Evolutionary conservation across 2,113 vertebrate genomes (phyloP), one percentile per base, ranked within the genome.

Genomic region (Nanorana parkeri): DNA sequence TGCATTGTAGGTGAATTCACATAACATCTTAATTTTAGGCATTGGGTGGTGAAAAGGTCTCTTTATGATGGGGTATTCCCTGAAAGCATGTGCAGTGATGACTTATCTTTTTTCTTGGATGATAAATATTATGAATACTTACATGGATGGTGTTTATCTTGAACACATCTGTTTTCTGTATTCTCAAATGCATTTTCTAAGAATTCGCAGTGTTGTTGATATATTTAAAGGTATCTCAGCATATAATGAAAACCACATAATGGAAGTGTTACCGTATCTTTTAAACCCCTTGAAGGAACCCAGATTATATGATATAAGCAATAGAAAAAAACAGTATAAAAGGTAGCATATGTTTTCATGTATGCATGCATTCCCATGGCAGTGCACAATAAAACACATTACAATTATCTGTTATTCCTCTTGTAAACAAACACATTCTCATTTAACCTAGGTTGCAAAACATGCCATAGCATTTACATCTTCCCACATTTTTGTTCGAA

Each of bases 111-210:
- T n/a, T n/a, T n/a, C n/a, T n/a, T n/a, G n/a, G n/a, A 11, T 55
- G 0, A 23, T 23, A 72, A 20, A 58, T 56, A 19, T 73, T 73
- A 13, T 58, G 17, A n/a, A 73, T 28, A 29, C 15, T 11, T 73
- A 16, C 3, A 32, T 73, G 52, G 13, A 19, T 54, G n/a, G 4
- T 4, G 41, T 29, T 28, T 72, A 55, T 72, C 68, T 21, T 28
- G 23, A 60, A 28, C 56, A 73, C 69, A 74, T 74, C 54, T 74
- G 71, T 54, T 58, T 32, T 32, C 55, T 36, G 10, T 74, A 60
- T 58, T 16, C 26, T 17, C n/a, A 60, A 58, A 58, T 74, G 17
- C 13, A 74, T 60, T 17, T 74, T 58, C 54, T 74, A 13, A 36
- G 17, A 74, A 6, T 2, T 19, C 6, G n/a, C n/a, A n/a, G n/a